Percentiles rank a stretch among this genome's conserved stretches.
Conservation (phyloP, 2,888 invertebrate species). For the Mactromeris polynyma region DNA sequence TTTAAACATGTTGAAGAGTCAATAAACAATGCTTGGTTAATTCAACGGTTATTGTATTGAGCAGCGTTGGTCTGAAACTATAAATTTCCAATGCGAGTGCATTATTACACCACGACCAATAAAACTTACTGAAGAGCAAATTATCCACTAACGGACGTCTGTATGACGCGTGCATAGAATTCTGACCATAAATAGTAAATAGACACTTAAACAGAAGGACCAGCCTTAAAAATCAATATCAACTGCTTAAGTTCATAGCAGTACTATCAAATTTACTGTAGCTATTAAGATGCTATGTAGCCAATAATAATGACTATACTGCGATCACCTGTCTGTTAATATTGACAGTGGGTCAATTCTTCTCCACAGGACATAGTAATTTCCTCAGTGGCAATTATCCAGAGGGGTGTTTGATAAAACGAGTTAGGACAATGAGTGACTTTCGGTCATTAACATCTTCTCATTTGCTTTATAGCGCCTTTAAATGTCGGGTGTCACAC, state of each 20-base stretch:
- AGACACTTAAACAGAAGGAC: background rate
- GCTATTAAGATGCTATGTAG: background rate
- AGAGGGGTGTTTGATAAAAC: background rate
- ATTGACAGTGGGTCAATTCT: background rate
- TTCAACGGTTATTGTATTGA: background rate
- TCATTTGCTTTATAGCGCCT: conserved; percentile 23
- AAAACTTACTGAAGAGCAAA: background rate
- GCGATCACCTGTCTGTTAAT: background rate
- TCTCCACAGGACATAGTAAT: conserved; percentile 1
- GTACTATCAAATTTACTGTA: background rate
- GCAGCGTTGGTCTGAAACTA: background rate
- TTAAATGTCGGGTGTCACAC: background rate
- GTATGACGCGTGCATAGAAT: background rate
- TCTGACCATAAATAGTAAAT: background rate
- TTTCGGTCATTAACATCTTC: conserved; percentile 21
- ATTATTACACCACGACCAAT: background rate
- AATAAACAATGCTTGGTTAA: background rate
- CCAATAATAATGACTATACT: background rate
- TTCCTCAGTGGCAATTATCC: conserved; percentile 21
- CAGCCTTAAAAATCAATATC: background rate
- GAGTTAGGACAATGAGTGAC: conserved; percentile 9
- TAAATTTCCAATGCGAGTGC: background rate
- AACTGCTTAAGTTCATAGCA: background rate
- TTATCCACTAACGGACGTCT: background rate
- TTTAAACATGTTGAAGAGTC: background rate